Percentiles rank a stretch among this genome's conserved stretches.
Evolutionary conservation across 2,888 invertebrate genomes (phyloP).

Genomic region (Girardia tigrina): DNA sequence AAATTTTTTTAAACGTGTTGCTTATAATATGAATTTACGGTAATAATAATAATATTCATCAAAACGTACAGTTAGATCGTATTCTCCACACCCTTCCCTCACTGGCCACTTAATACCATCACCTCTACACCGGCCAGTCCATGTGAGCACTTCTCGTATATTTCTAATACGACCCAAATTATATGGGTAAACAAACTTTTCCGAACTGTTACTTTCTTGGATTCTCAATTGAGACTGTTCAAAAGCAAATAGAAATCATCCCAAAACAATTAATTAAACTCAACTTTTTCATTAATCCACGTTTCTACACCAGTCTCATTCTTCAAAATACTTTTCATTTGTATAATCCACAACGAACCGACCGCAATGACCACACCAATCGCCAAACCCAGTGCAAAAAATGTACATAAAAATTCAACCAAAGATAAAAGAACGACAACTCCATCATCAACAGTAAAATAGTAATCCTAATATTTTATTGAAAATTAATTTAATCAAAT

Average conservation of each 20-base stretch:
- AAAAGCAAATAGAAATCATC: background rate
- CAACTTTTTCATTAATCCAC: conserved; percentile 85
- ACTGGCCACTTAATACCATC: conserved; percentile 64
- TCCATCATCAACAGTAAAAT: conserved; percentile 53
- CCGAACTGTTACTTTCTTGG: conserved; percentile 31
- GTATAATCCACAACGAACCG: conserved; percentile 71
- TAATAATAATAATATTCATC: no score
- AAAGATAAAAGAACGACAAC: conserved; percentile 63
- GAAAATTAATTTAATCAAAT: no score
- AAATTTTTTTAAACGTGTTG: no score
- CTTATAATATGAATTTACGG: no score
- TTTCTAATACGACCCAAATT: conserved; percentile 60
- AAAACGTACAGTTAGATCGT: conserved; percentile 67
- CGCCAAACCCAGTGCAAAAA: conserved; percentile 75
- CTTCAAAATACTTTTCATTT: conserved; percentile 66
- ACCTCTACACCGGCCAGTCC: conserved; percentile 55
- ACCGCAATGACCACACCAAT: conserved; percentile 83
- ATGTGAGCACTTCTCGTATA: conserved; percentile 54
- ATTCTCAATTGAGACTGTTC: background rate
- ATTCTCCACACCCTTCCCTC: conserved; percentile 66
- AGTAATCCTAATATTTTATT: background rate
- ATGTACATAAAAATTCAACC: conserved; percentile 61
- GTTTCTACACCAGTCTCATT: conserved; percentile 90
- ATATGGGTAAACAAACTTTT: conserved; percentile 68
- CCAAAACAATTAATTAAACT: conserved; percentile 38